Evolutionary conservation across 2,797 vertebrate species (phyloP).

Genomic region (Phataginus tricuspis): DNA sequence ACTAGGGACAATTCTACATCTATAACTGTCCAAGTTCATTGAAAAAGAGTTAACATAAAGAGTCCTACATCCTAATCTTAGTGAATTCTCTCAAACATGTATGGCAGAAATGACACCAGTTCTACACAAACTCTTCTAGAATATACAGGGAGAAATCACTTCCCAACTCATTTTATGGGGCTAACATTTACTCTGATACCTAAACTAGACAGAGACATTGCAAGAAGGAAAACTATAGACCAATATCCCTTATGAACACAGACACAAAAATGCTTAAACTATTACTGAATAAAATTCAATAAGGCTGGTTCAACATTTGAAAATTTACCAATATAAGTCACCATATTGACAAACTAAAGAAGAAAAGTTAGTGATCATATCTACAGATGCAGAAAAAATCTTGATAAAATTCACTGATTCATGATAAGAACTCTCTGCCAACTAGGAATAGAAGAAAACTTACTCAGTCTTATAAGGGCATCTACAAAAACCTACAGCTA

Average conservation of each 20-base stretch:
- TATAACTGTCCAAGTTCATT: not conserved
- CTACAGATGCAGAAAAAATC: not conserved
- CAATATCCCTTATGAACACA: not conserved
- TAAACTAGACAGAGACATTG: not conserved
- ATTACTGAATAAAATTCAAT: not conserved
- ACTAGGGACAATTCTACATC: not conserved
- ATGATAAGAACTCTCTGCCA: not conserved
- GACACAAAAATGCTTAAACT: not conserved
- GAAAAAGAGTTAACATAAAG: not conserved
- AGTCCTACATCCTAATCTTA: not conserved
- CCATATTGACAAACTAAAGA: not conserved
- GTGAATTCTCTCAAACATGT: not conserved
- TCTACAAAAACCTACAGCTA: not conserved
- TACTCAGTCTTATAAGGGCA: not conserved
- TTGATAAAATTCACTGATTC: not conserved
- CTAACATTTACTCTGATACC: not conserved
- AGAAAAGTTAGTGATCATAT: not conserved
- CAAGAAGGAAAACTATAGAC: not conserved
- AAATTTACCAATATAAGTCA: not conserved
- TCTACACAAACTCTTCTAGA: not conserved
- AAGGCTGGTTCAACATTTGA: not conserved
- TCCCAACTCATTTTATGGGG: not conserved
- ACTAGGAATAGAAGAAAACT: not conserved
- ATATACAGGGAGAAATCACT: not conserved
- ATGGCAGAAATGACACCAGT: not conserved